These are phyloP conservation scores for Mythimna albipuncta DNA, from an alignment of 2,888 invertebrate species.

Conservation along the genomic window DNA sequence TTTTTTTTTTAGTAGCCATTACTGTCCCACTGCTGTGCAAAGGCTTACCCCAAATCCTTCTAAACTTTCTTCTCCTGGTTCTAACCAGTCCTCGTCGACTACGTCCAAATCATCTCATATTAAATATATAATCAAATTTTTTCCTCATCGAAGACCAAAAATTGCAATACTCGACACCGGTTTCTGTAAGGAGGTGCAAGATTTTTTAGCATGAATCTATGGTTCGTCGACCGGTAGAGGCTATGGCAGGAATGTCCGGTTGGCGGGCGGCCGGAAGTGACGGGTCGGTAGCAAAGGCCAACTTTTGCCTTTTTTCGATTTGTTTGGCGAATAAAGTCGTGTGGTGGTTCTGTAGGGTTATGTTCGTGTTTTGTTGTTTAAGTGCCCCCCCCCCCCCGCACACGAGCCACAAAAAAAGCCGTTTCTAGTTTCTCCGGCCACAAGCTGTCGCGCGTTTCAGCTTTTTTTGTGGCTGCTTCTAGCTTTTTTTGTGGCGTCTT, in stretches of 20 bases:
- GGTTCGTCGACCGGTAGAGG: conserved; percentile 60
- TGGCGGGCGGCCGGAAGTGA: conserved; percentile 62
- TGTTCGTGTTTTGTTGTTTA: not conserved
- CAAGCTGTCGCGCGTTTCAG: no score
- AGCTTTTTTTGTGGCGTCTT: no score
- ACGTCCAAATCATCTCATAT: no score
- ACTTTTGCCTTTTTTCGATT: conserved; percentile 33
- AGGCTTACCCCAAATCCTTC: no score
- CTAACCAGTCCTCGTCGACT: no score
- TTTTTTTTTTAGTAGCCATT: no score
- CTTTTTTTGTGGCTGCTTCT: no score
- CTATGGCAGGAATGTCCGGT: conserved; percentile 76
- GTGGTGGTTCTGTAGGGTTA: not conserved
- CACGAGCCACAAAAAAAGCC: no score
- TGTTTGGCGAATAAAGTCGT: not conserved
- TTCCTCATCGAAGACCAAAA: conserved; percentile 30
- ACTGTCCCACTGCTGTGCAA: no score
- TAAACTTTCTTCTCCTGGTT: no score
- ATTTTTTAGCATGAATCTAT: conserved; percentile 51
- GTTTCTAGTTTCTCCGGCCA: no score
- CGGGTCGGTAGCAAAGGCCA: conserved; percentile 65
- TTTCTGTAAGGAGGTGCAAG: conserved; percentile 38
- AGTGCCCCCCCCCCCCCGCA: no score
- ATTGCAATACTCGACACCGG: conserved; percentile 57
- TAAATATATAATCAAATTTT: not conserved